These are phyloP conservation scores for Arenaria interpres DNA, from an alignment of 2,113 vertebrate species.

Conservation along the genomic window DNA sequence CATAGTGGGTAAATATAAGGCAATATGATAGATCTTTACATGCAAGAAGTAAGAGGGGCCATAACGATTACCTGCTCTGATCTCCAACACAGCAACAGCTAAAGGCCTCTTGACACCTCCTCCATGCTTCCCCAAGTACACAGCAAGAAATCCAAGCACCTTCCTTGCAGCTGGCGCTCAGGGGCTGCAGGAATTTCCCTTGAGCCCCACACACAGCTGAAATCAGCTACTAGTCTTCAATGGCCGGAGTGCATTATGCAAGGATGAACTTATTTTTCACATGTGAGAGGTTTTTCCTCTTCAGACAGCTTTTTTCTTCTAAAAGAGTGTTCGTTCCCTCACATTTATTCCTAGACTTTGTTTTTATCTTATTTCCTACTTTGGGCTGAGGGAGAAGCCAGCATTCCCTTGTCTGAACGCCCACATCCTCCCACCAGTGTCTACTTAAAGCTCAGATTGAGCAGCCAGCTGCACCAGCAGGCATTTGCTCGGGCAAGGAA, in stretches of 20 bases:
- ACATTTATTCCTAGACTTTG: slow-evolving; percentile 36
- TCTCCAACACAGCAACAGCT: not conserved
- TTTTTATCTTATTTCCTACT: slow-evolving; percentile 36
- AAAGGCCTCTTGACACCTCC: not conserved
- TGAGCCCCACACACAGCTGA: not conserved
- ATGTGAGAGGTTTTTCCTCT: not conserved
- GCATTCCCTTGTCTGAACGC: slow-evolving; percentile 40
- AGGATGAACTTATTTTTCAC: not conserved
- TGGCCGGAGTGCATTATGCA: not conserved
- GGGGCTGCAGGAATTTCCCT: not conserved
- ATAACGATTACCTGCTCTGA: not conserved
- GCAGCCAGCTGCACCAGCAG: slow-evolving; percentile 42
- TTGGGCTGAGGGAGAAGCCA: slow-evolving; percentile 23
- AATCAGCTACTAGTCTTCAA: not conserved
- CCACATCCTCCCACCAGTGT: slow-evolving; percentile 34
- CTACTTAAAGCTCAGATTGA: slow-evolving; percentile 34
- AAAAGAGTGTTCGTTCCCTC: not conserved
- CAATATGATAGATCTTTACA: not conserved
- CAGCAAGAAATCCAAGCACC: not conserved
- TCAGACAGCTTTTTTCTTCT: not conserved
- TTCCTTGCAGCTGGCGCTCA: not conserved
- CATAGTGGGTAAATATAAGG: not conserved
- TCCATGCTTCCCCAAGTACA: not conserved
- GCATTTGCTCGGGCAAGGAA: not conserved
- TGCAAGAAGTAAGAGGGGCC: not conserved